Conservation (phyloP, 2,888 invertebrate genomes). For the Steinernema hermaphroditum region DNA sequence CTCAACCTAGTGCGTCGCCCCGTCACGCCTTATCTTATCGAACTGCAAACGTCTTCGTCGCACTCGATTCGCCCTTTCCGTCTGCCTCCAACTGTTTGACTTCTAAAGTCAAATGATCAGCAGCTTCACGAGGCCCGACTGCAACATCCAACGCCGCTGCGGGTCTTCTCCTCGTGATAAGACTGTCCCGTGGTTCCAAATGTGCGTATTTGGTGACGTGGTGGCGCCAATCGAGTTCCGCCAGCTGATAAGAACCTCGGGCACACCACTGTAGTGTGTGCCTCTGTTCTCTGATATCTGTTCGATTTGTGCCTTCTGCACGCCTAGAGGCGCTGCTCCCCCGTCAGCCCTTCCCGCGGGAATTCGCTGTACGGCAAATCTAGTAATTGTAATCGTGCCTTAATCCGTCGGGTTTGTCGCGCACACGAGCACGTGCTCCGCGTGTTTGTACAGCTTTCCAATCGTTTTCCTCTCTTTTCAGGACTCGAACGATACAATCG, state of each 20-base stretch:
- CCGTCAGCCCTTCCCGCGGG: background rate
- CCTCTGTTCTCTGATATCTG: background rate
- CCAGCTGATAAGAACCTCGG: background rate
- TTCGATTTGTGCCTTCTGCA: background rate
- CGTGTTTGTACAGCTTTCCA: slow-evolving; percentile 24
- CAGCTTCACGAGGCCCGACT: background rate
- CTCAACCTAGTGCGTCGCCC: too few relatives aligned
- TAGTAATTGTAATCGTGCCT: background rate
- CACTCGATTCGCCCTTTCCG: background rate
- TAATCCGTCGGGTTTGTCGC: slow-evolving; percentile 9
- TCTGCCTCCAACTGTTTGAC: background rate
- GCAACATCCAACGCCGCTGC: background rate
- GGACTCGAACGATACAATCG: slow-evolving; percentile 18
- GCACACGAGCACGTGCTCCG: slow-evolving; percentile 13
- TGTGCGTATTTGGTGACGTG: slow-evolving; percentile 7
- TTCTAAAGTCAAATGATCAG: slow-evolving; percentile 1
- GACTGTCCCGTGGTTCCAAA: background rate
- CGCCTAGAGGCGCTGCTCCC: background rate
- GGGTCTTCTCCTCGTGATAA: background rate
- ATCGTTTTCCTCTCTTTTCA: slow-evolving; percentile 24
- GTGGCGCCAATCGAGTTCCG: background rate
- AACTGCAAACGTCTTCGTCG: background rate
- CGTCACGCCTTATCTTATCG: too few relatives aligned
- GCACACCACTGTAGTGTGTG: background rate
- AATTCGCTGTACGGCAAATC: background rate